Base-by-base conservation (phyloP, 1,140 invertebrate genomes). In the Hesperophylax magnus region DNA sequence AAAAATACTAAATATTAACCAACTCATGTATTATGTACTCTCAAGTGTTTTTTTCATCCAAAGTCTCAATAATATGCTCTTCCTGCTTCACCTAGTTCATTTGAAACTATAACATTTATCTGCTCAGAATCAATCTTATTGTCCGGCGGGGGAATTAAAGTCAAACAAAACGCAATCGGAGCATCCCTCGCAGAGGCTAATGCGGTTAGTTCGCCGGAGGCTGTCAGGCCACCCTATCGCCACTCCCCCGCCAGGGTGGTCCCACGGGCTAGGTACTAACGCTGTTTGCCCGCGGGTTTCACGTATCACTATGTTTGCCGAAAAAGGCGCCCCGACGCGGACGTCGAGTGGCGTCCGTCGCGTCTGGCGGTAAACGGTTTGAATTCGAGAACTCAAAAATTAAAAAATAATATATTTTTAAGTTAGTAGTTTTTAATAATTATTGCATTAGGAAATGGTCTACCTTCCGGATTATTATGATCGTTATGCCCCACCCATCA, bases 221-320 rank as follows among this genome's bases (percentile, higher is more conserved):
- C 53, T 14, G 72, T 24, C 3, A 27, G 20, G 24, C 47, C 47
- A 52, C 27, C 39, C 34, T 34, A 34, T 34, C 34, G 20, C 61
- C 22, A 4, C 15, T 14, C 54, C 56, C n/a, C 56, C 20, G n/a
- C n/a, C 56, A 58, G 56, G 56, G 56, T n/a, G 20, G 56, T 58
- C 60, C 60, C 60, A 11, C 3, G 60, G 60, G 60, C 7, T 47
- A 47, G 20, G 22, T 61, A 61, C 63, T 67, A 67, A 67, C 63
- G 18, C 72, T 76, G 72, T 76, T 76, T 76, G 72, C 56, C 53
- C 27, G 72, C 54, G 24, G 72, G 53, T 76, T 27, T 76, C 72
- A 76, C 72, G 72, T 76, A 76, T 76, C 72, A 76, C 72, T 58
- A 52, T 71, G 72, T 76, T 76, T 76, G 56, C 54, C 18, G 72